Conservation (phyloP, 1,140 invertebrate genomes). For the Drusus annulatus region DNA sequence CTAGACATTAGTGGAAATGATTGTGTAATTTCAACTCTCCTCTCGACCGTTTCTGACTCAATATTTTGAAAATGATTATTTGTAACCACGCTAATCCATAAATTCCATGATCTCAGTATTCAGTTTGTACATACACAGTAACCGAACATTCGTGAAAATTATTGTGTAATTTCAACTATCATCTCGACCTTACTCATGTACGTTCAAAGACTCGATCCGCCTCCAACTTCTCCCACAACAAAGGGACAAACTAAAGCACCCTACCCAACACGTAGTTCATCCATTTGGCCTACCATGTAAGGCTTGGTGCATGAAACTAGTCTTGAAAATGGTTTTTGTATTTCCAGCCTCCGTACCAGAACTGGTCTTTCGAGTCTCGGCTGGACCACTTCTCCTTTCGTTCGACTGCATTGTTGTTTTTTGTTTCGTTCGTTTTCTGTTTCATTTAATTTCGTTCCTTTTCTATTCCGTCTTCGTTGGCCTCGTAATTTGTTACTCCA, state of each 20-base stretch:
- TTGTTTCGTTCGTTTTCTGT: constrained; percentile 20
- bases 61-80: not conserved
- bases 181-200: constrained; percentile 27
- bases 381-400: constrained; percentile 39
- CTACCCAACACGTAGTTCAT: too few species aligned
- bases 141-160: not conserved
- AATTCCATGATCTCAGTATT: not conserved
- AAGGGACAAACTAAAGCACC: not conserved
- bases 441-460: constrained; percentile 2
- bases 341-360: constrained; percentile 2
- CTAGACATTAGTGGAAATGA: too few species aligned
- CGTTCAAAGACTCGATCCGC: constrained; percentile 29
- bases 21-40: not conserved
- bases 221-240: constrained; percentile 19
- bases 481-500: constrained; percentile 24
- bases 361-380: constrained; percentile 30
- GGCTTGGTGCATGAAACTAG: not conserved
- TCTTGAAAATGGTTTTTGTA: not conserved
- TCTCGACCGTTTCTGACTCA: not conserved
- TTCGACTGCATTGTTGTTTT: constrained; percentile 38
- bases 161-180: not conserved
- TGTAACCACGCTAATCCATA: not conserved
- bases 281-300: not conserved
- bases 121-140: not conserved
- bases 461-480: not conserved